Base-by-base conservation (phyloP, 2,113 vertebrate species). In the Chloroceryle aenea region DNA sequence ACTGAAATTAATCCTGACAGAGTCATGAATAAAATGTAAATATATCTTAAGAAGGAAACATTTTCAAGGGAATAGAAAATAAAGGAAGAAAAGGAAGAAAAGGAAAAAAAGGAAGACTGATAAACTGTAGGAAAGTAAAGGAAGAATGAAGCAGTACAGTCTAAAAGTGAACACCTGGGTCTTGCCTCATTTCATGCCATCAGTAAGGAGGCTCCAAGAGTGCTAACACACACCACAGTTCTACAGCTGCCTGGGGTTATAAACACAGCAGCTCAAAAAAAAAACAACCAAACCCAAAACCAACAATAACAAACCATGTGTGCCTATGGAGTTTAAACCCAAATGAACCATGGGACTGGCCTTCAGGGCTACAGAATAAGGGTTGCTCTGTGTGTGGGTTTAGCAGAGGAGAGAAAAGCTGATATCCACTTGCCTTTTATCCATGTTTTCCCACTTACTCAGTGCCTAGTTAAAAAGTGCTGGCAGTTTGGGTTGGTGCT, bases 21-120 rank as follows among this genome's bases (percentile, higher is more conserved):
- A 96, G 87, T 93, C 96, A 97, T 97, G 96, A 97, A 97, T 97
- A 97, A 97, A 97, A 97, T 96, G 95, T 86, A 97, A 97, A 97
- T 93, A 82, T 86, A 90, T 95, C 81, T 95, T 74, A 79, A 92
- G 93, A 89, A 95, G 77, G 77, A 97, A 97, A 91, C 9, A 82
- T 96, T 95, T 94, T 53, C 84, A 76, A 85, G 87, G 55, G 59
- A 96, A 80, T 3, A 1, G 4, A 30, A 17, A 34, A 29, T 9
- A 2, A 16, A 3, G 19, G 32, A n/a, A 55, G 12, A 22, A 14
- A 23, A 59, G 4, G 5, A 6, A 15, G 38, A 20, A 40, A 36
- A 32, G n/a, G 21, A 61, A n/a, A 7, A 3, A 5, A 6, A 56
- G 66, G 88, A 56, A 66, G 88, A 74, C 2, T 6, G 50, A 64